Evolutionary conservation across 2,113 vertebrate species (phyloP), one percentile per base, ranked within the genome.

Genomic region (Rynchops niger): DNA sequence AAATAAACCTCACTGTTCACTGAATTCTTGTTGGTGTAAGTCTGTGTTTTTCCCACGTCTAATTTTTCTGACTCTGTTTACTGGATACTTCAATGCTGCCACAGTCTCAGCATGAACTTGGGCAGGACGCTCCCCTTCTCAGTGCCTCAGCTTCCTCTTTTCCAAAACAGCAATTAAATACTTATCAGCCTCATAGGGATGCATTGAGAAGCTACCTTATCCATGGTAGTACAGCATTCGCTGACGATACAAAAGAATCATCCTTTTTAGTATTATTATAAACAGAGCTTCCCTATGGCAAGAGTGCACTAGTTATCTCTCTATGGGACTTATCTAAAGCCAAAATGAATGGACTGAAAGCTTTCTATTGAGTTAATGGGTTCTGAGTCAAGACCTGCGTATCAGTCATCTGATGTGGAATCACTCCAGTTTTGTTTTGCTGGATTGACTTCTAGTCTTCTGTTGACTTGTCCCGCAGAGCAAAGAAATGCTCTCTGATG

Each of bases 151-250:
- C 76, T 82, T 76, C 61, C 36, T 40, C 30, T 76, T 22, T 69
- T 87, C 81, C 77, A 76, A 72, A 96, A 40, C 34, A 30, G 65
- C 55, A 81, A 71, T 78, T 92, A 88, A 95, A 92, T 49, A 72
- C 47, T 79, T 71, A 55, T 0, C 43, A 74, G 55, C 69, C 38
- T 62, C 50, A 55, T 16, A 78, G 63, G 59, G 77, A 59, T 34
- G 38, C 65, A n/a, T 2, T 29, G 69, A 83, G 80, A 63, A 84
- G 72, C 61, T 14, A 19, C 81, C 61, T 86, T 36, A 56, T 49
- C 47, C 61, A 23, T 13, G 32, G 21, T 9, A 67, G 55, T 43
- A 30, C n/a, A 78, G 67, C 72, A 30, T 73, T 47, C 58, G 63
- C 65, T n/a, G 27, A 26, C 86, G 85, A 88, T 15, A 84, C 34